phyloP scores from a whole-genome alignment of 2,113 vertebrate genomes.

The Zosterops hypoxanthus region DNA sequence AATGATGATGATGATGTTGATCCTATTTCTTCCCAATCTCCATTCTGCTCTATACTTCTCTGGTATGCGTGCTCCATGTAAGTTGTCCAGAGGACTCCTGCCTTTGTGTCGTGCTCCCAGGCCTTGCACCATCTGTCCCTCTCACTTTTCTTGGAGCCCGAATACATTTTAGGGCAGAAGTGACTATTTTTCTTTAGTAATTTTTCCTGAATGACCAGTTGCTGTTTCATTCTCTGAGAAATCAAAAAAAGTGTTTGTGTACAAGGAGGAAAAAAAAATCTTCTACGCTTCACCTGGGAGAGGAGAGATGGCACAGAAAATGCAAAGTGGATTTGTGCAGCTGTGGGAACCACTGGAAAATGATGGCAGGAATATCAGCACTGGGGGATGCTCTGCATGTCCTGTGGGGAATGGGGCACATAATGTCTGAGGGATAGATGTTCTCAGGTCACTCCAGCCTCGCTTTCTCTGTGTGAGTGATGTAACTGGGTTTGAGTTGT shows the following conservation, averaged over 20 bases:
- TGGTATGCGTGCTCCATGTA: neutral
- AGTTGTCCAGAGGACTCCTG: neutral
- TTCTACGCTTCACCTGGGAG: neutral
- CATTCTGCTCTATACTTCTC: neutral
- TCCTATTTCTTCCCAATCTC: neutral
- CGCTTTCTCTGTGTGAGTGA: neutral
- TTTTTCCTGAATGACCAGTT: neutral
- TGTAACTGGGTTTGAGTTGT: neutral
- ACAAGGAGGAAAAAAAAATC: neutral
- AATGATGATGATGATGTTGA: neutral
- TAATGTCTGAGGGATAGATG: accelerated
- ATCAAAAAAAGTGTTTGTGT: neutral
- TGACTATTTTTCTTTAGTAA: neutral
- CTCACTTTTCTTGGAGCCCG: neutral
- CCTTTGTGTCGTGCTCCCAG: neutral
- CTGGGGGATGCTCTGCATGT: neutral
- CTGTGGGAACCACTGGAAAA: neutral
- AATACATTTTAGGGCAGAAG: neutral
- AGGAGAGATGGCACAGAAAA: neutral
- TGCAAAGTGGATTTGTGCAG: neutral
- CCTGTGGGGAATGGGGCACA: neutral
- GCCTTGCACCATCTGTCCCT: neutral
- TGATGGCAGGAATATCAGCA: accelerated
- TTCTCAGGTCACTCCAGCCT: neutral
- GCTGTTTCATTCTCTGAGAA: neutral